Conservation (phyloP, 2,888 invertebrate species). For the Micoletzkya japonica region DNA sequence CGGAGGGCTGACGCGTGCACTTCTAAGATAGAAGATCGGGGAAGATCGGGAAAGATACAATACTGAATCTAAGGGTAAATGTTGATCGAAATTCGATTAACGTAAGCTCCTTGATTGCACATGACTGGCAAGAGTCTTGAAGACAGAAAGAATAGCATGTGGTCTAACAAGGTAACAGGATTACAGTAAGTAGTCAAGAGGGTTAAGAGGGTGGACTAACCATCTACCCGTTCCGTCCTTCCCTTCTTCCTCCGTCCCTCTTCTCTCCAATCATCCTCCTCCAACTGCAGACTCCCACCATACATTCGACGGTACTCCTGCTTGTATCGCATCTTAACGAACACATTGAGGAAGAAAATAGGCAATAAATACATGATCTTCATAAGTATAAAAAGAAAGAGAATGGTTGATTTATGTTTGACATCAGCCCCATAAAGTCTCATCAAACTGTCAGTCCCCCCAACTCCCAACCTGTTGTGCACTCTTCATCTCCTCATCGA, state of each 20-base stretch:
- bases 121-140: not conserved
- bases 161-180: not conserved
- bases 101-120: not conserved
- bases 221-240: not conserved
- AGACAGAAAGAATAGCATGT: not conserved
- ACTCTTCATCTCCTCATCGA: slow-evolving; percentile 22
- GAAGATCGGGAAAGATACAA: not conserved
- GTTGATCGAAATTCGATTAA: not conserved
- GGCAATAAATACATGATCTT: not conserved
- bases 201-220: not conserved
- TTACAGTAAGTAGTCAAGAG: slow-evolving; percentile 3
- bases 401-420: not conserved
- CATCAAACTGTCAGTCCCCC: too few species aligned
- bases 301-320: slow-evolving; percentile 12
- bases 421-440: too few species aligned
- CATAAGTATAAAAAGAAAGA: too few species aligned
- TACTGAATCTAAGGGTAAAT: not conserved
- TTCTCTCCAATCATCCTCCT: slow-evolving; percentile 13
- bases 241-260: not conserved
- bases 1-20: not conserved
- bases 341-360: not conserved
- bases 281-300: not conserved
- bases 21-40: not conserved
- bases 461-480: slow-evolving; percentile 5
- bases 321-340: slow-evolving; percentile 2